Conservation (phyloP, 2,888 invertebrate genomes). For the Unio pictorum region DNA sequence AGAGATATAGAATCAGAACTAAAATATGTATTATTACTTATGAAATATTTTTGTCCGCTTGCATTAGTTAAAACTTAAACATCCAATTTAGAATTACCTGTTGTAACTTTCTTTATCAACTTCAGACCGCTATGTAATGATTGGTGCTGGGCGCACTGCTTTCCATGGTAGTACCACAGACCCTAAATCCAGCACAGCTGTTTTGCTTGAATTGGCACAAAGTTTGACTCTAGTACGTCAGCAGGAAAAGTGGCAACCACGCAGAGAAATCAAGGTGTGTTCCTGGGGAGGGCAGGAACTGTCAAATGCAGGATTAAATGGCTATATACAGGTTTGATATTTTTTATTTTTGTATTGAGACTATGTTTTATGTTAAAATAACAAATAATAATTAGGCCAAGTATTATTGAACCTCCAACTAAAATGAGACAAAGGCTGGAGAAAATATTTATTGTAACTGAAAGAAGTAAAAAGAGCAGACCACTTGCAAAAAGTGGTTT, state of each 20-base stretch:
- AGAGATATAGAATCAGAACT: no score
- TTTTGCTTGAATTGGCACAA: constrained; percentile 44
- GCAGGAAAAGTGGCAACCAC: constrained; percentile 48
- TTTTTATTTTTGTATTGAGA: not conserved
- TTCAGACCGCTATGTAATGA: constrained; percentile 48
- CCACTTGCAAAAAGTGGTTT: no score
- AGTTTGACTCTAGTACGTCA: constrained; percentile 34
- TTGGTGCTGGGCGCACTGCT: constrained; percentile 43
- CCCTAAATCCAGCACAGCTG: constrained; percentile 33
- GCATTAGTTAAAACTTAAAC: no score
- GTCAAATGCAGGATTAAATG: constrained; percentile 34
- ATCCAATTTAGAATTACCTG: no score
- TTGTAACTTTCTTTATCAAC: not conserved
- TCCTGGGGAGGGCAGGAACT: constrained; percentile 50
- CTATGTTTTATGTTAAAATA: no score
- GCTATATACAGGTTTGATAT: constrained; percentile 32
- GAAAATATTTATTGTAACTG: no score
- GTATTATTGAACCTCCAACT: no score
- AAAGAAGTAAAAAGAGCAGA: no score
- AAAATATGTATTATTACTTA: no score
- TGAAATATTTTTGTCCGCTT: no score
- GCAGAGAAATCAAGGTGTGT: constrained; percentile 44
- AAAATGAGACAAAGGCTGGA: no score
- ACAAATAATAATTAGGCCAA: no score
- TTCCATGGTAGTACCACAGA: constrained; percentile 22